phyloP scores from a whole-genome alignment of 2,888 invertebrate species.

The Leucophora obtusa region DNA sequence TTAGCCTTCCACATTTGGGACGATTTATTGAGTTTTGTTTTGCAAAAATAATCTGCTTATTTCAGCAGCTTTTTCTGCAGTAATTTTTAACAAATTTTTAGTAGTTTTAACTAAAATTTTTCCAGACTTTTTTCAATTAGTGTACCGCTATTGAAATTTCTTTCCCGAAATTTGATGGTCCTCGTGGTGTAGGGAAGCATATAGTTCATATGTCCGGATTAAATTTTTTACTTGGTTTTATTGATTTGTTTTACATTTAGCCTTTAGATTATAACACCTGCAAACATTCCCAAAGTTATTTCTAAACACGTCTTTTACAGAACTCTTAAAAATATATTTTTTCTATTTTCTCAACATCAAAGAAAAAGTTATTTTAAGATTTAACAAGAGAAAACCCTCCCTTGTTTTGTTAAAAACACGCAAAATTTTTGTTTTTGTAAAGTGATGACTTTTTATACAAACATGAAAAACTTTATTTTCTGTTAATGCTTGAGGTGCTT shows the following conservation, averaged over 20 bases:
- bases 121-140: too few species aligned
- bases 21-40: too few species aligned
- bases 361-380: background rate
- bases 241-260: background rate
- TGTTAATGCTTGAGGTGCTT: background rate
- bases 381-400: background rate
- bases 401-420: background rate
- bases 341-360: background rate
- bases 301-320: background rate
- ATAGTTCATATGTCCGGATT: too few species aligned
- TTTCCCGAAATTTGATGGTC: too few species aligned
- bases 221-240: background rate
- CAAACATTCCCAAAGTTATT: constrained; percentile 18
- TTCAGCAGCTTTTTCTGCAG: too few species aligned
- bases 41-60: too few species aligned
- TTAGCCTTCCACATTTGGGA: too few species aligned
- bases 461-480: background rate
- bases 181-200: too few species aligned
- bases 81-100: too few species aligned
- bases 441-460: background rate
- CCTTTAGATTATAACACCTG: constrained; percentile 24
- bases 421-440: constrained; percentile 1
- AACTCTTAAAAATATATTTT: background rate
- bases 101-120: too few species aligned
- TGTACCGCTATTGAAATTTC: too few species aligned